phyloP scores from a whole-genome alignment of 2,113 vertebrate genomes.

The Myotis davidii region DNA sequence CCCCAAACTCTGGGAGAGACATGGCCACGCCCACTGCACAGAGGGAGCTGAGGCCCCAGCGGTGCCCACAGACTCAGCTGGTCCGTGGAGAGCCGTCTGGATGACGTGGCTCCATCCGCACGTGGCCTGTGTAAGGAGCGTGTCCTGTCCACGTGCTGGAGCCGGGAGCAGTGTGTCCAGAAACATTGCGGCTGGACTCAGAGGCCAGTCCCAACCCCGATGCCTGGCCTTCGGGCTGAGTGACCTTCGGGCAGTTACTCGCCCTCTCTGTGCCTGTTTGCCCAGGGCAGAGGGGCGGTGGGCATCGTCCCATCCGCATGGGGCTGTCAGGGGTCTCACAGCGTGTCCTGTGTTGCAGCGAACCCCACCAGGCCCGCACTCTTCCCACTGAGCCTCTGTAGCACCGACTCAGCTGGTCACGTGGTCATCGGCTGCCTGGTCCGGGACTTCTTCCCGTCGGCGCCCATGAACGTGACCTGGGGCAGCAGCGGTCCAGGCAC shows the following conservation, averaged over 20 bases:
- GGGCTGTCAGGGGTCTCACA: not conserved
- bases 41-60: not conserved
- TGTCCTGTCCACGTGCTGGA: too few relatives aligned
- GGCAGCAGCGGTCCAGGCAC: rapidly evolving
- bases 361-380: rapidly evolving
- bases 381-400: rapidly evolving
- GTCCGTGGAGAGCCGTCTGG: not conserved
- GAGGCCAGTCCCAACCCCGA: rapidly evolving
- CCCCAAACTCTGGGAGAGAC: not conserved
- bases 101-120: rapidly evolving
- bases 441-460: slow-evolving; percentile 34
- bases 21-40: too few relatives aligned
- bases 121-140: rapidly evolving
- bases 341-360: not conserved
- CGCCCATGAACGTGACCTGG: slow-evolving; percentile 16
- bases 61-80: too few relatives aligned
- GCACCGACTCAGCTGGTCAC: rapidly evolving
- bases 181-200: rapidly evolving
- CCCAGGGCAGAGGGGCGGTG: not conserved
- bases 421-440: slow-evolving; percentile 55
- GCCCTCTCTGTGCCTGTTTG: not conserved
- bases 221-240: rapidly evolving
- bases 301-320: rapidly evolving
- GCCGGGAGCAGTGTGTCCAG: too few relatives aligned
- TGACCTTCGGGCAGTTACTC: not conserved